A percentile compares a stretch with the other conserved stretches of the same genome.
These are phyloP conservation scores for Trachurus trachurus DNA, from an alignment of 2,797 vertebrate genomes.

Conservation along the genomic window DNA sequence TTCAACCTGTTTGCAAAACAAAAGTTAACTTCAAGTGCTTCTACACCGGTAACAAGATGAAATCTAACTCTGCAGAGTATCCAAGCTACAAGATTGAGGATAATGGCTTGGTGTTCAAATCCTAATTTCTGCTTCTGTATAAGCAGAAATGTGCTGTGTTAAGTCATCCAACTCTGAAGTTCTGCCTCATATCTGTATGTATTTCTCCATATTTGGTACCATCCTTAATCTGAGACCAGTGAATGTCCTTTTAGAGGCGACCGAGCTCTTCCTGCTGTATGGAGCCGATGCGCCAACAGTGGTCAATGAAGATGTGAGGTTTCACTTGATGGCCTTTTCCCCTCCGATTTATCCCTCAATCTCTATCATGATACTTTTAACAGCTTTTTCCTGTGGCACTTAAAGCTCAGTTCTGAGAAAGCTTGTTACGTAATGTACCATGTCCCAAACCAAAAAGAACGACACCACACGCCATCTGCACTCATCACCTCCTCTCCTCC, in stretches of 20 bases:
- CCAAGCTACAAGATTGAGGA: background rate
- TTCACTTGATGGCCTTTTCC: background rate
- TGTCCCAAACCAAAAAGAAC: constrained; percentile 20
- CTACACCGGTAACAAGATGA: background rate
- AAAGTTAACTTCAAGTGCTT: background rate
- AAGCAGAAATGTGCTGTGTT: background rate
- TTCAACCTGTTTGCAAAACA: no score
- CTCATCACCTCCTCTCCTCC: constrained; percentile 14
- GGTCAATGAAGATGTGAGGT: background rate
- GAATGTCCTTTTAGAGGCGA: background rate
- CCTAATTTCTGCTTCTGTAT: background rate
- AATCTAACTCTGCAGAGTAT: no score
- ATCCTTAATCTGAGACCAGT: background rate
- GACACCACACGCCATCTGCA: constrained; percentile 27
- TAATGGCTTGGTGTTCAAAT: background rate
- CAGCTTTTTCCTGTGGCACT: constrained; percentile 15
- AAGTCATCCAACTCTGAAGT: background rate
- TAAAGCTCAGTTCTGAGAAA: constrained; percentile 40
- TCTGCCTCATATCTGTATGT: background rate
- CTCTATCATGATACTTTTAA: constrained; percentile 10
- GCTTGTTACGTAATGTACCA: constrained; percentile 43
- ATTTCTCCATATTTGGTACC: background rate
- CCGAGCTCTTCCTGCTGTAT: background rate
- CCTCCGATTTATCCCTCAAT: background rate
- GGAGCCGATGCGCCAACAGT: background rate